Evolutionary conservation across 2,888 invertebrate species (phyloP).

Genomic region (Agonopterix alstromeriana): DNA sequence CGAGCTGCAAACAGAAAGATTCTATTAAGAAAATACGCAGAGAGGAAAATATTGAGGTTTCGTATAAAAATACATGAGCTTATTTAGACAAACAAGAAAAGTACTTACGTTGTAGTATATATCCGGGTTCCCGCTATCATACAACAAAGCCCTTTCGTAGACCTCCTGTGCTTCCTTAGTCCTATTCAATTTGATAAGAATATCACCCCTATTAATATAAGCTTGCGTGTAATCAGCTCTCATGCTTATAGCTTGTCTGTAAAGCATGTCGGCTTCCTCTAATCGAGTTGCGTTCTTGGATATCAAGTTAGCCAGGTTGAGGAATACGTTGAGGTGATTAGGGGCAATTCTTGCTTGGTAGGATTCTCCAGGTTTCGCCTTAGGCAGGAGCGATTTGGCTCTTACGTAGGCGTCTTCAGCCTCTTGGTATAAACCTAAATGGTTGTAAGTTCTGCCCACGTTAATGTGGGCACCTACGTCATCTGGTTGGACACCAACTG

Average conservation of each 20-base stretch:
- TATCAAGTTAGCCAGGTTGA: conserved; percentile 95
- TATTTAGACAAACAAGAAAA: not conserved
- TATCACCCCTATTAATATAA: conserved; percentile 97
- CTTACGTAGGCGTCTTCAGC: conserved; percentile 95
- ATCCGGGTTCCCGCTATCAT: conserved; percentile 95
- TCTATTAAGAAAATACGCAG: not conserved
- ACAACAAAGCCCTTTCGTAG: conserved; percentile 93
- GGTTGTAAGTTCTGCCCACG: conserved; percentile 96
- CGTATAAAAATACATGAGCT: no score
- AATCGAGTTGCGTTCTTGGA: conserved; percentile 93
- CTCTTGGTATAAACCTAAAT: conserved; percentile 83
- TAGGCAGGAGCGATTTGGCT: conserved; percentile 92
- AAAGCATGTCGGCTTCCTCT: conserved; percentile 95
- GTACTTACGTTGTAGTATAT: conserved; percentile 94
- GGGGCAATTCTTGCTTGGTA: conserved; percentile 98
- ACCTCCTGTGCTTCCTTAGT: conserved; percentile 96
- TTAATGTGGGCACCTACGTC: conserved; percentile 98
- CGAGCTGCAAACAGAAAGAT: conserved; percentile 78
- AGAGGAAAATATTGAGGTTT: not conserved
- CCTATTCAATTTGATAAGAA: conserved; percentile 94
- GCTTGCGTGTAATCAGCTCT: conserved; percentile 96
- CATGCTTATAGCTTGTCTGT: conserved; percentile 98
- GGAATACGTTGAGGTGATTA: conserved; percentile 96
- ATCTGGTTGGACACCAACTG: conserved; percentile 94
- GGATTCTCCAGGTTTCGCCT: conserved; percentile 94